Evolutionary conservation across 30 jellyfish, hydroid and myxozoan species (phyloP).

Genomic region (Phacellophora camtschatica): DNA sequence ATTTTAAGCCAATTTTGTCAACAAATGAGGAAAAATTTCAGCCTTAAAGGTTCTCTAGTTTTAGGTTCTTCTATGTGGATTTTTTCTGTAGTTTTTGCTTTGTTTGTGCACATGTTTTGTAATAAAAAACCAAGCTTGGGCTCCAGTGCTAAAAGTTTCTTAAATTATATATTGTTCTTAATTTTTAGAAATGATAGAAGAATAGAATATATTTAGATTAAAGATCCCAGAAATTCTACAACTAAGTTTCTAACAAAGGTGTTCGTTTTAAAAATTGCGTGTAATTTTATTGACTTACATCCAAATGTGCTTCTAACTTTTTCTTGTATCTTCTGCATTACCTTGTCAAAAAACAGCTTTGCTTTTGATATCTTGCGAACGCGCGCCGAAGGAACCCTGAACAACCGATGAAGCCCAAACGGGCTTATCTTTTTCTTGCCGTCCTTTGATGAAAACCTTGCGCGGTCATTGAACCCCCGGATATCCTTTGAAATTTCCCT

Average conservation of each 20-base stretch:
- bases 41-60: too few relatives aligned
- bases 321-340: constrained; percentile 54
- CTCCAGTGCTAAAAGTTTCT: too few relatives aligned
- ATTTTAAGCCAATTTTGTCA: too few relatives aligned
- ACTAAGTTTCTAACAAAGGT: background rate
- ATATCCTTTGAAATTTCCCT: constrained; percentile 64
- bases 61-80: too few relatives aligned
- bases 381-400: constrained; percentile 60
- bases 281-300: constrained; percentile 1
- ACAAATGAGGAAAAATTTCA: too few relatives aligned
- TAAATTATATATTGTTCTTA: too few relatives aligned
- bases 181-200: too few relatives aligned
- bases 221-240: too few relatives aligned
- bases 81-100: too few relatives aligned
- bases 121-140: too few relatives aligned
- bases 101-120: too few relatives aligned
- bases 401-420: constrained; percentile 71
- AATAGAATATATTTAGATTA: too few relatives aligned
- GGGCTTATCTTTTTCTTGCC: background rate
- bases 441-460: constrained; percentile 48
- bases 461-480: constrained; percentile 62
- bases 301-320: constrained; percentile 53
- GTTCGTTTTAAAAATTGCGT: background rate
- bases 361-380: constrained; percentile 77
- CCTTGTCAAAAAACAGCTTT: constrained; percentile 72